A percentile compares a stretch with the other conserved stretches of the same genome.
phyloP scores from a whole-genome alignment of 2,888 invertebrate species.

The Lingula anatina region DNA sequence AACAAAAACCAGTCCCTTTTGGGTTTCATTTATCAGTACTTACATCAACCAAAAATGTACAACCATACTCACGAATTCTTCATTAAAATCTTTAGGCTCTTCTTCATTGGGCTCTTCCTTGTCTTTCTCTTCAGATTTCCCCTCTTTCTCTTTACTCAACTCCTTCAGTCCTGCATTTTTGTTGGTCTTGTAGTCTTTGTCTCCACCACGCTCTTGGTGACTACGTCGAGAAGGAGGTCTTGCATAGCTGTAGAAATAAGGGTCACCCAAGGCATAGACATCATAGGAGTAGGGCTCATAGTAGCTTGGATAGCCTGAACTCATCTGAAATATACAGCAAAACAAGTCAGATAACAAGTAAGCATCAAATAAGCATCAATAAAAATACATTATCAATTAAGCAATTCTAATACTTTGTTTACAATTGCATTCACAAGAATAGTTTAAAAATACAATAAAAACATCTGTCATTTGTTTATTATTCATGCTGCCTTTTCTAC shows the following conservation, averaged over 20 bases:
- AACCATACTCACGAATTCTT: slow-evolving; percentile 34
- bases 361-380: neutral
- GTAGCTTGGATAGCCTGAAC: slow-evolving; percentile 26
- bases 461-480: too few relatives aligned
- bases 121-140: too few relatives aligned
- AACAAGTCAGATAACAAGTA: neutral
- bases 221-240: slow-evolving; percentile 11
- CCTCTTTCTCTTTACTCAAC: too few relatives aligned
- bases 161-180: too few relatives aligned
- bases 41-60: too few relatives aligned
- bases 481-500: too few relatives aligned
- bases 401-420: neutral
- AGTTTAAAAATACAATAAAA: neutral
- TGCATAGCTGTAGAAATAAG: slow-evolving; percentile 16
- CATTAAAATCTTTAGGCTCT: slow-evolving; percentile 21
- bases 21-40: too few relatives aligned
- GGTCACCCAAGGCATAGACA: slow-evolving; percentile 25
- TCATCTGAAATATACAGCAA: slow-evolving; percentile 14
- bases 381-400: neutral
- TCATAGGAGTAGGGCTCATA: slow-evolving; percentile 33
- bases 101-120: too few relatives aligned
- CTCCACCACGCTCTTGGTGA: slow-evolving; percentile 19
- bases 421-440: neutral
- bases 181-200: slow-evolving; percentile 16
- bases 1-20: too few relatives aligned